These are phyloP conservation scores for Phacellophora camtschatica DNA, from an alignment of 30 jellyfish, hydroid and myxozoan genomes.

Conservation along the genomic window DNA sequence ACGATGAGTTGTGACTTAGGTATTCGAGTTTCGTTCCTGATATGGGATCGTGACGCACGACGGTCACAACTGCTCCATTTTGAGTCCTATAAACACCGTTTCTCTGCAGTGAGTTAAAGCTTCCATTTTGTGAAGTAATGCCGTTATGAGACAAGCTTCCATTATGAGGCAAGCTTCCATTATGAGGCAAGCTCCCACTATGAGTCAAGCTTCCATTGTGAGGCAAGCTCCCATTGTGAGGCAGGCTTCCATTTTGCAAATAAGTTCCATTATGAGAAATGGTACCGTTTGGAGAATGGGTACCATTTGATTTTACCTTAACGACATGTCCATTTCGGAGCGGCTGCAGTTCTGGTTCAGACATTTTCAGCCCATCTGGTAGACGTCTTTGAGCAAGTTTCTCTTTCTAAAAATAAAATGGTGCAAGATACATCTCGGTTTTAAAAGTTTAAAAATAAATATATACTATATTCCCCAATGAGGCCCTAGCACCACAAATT, in stretches of 20 bases:
- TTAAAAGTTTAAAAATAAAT: too few relatives aligned
- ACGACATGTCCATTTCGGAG: conserved; percentile 31
- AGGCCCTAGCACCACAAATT: too few relatives aligned
- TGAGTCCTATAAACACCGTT: conserved; percentile 48
- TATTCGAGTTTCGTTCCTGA: conserved; percentile 56
- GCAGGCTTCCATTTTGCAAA: conserved; percentile 7
- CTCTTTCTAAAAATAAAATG: conserved; percentile 52
- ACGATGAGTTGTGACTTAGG: conserved; percentile 16
- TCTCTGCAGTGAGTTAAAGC: conserved; percentile 44
- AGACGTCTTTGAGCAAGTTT: conserved; percentile 33
- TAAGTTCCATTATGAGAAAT: conserved; percentile 4
- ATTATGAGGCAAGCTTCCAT: conserved; percentile 33
- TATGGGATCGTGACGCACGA: conserved; percentile 55
- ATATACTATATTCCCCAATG: too few relatives aligned
- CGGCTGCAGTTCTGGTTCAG: conserved; percentile 25
- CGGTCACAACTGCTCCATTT: conserved; percentile 45
- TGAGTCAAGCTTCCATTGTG: not conserved
- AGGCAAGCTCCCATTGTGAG: conserved; percentile 7
- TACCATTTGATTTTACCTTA: conserved; percentile 1
- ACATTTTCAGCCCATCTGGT: not conserved
- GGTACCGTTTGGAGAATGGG: conserved; percentile 3
- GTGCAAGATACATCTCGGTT: too few relatives aligned
- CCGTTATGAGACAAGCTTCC: not conserved
- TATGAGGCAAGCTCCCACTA: not conserved
- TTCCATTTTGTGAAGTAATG: conserved; percentile 13